phyloP scores from a whole-genome alignment of 2,797 vertebrate species.

The Pteropus rufus region DNA sequence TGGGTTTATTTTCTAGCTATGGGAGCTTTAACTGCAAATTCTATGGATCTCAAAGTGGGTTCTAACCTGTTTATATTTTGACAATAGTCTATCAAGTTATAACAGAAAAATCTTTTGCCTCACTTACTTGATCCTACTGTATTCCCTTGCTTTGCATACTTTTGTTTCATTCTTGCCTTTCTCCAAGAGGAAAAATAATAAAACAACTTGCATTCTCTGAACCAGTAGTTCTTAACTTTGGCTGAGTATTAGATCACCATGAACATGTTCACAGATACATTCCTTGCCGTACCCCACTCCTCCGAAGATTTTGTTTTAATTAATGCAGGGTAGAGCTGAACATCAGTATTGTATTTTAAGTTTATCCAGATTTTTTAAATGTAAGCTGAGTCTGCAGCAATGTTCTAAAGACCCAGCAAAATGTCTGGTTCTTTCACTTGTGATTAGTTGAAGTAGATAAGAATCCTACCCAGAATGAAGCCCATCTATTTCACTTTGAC shows the following conservation, averaged over 20 bases:
- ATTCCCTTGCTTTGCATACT: neutral
- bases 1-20: conserved; percentile 35
- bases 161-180: conserved; percentile 1
- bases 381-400: neutral
- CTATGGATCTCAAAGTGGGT: conserved; percentile 8
- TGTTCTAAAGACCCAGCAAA: neutral
- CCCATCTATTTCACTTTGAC: neutral
- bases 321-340: neutral
- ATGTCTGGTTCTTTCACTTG: neutral
- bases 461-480: neutral
- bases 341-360: neutral
- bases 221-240: neutral
- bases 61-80: conserved; percentile 55
- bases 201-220: neutral
- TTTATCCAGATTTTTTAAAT: neutral
- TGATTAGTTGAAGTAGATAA: neutral
- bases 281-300: neutral
- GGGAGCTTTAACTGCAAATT: neutral
- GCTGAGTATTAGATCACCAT: neutral
- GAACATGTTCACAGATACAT: neutral
- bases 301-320: neutral
- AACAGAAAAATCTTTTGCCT: neutral
- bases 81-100: conserved; percentile 16
- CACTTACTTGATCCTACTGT: neutral
- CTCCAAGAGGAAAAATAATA: neutral